Evolutionary conservation across 2,888 invertebrate species (phyloP).

Genomic region (Drosophila paramelanica): DNA sequence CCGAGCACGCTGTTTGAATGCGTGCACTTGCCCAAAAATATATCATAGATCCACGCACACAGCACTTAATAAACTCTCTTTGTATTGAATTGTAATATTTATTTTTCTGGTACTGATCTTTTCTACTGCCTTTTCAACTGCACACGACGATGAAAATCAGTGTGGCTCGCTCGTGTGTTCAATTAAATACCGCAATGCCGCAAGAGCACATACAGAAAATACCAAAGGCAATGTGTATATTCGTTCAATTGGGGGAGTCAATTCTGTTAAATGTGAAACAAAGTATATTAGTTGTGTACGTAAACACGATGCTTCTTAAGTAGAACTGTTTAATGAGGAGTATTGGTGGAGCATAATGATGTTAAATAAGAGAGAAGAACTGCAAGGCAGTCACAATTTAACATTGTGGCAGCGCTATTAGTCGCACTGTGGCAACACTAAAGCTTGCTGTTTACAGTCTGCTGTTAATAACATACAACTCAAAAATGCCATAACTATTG

Average conservation of each 20-base stretch:
- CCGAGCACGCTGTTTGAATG: conserved; percentile 59
- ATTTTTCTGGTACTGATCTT: conserved; percentile 61
- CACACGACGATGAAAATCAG: conserved; percentile 59
- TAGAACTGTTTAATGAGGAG: neutral
- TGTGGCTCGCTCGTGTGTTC: conserved; percentile 29
- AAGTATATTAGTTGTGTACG: neutral
- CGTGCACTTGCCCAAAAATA: conserved; percentile 52
- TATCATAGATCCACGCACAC: conserved; percentile 56
- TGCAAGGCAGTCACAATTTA: neutral
- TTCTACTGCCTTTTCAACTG: conserved; percentile 66
- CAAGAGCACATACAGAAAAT: conserved; percentile 42
- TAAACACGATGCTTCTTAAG: neutral
- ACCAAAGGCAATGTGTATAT: conserved; percentile 17
- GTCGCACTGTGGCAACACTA: conserved; percentile 18
- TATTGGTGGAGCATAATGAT: neutral
- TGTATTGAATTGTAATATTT: conserved; percentile 49
- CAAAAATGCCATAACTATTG: conserved; percentile 29
- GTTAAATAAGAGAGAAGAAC: neutral
- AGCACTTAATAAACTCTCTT: conserved; percentile 60
- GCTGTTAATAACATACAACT: conserved; percentile 40
- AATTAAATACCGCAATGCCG: conserved; percentile 41
- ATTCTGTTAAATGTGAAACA: conserved; percentile 10
- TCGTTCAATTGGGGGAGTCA: conserved; percentile 4
- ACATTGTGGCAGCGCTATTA: conserved; percentile 33
- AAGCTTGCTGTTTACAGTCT: conserved; percentile 19